Conservation (phyloP, 2,888 invertebrate species). For the Drosophila borealis region DNA sequence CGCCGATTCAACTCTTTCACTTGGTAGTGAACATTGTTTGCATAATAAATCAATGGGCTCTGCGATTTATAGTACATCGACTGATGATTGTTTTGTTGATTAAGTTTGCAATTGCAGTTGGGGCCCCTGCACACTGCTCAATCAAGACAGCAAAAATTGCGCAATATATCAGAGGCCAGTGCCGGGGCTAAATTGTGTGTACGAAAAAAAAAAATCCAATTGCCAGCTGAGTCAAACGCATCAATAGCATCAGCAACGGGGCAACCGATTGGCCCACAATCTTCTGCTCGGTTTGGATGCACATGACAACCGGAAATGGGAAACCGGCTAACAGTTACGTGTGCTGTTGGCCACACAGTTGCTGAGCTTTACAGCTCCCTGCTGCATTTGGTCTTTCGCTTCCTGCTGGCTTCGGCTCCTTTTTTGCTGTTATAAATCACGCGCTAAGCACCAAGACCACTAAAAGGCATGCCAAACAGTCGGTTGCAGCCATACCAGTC, state of each 20-base stretch:
- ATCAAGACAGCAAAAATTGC: slow-evolving; percentile 51
- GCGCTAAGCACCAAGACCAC: slow-evolving; percentile 76
- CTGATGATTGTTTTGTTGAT: slow-evolving; percentile 69
- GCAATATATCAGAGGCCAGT: slow-evolving; percentile 48
- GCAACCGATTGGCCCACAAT: slow-evolving; percentile 63
- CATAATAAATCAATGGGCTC: slow-evolving; percentile 70
- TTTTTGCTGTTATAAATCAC: slow-evolving; percentile 74
- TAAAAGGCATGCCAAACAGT: slow-evolving; percentile 68
- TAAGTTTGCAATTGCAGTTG: slow-evolving; percentile 60
- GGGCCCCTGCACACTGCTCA: slow-evolving; percentile 28
- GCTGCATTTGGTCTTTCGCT: slow-evolving; percentile 34
- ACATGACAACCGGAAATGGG: slow-evolving; percentile 78
- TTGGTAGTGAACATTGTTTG: slow-evolving; percentile 52
- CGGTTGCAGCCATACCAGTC: slow-evolving; percentile 31
- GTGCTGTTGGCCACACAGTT: slow-evolving; percentile 71
- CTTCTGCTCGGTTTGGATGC: slow-evolving; percentile 71
- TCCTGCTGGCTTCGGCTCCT: slow-evolving; percentile 41
- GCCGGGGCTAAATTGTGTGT: slow-evolving; percentile 40
- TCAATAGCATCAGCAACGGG: slow-evolving; percentile 17
- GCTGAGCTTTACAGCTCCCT: slow-evolving; percentile 34
- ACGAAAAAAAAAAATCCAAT: slow-evolving; percentile 36
- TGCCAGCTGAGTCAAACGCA: slow-evolving; percentile 38
- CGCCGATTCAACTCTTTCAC: slow-evolving; percentile 1
- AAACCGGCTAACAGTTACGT: slow-evolving; percentile 74
- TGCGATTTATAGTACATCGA: slow-evolving; percentile 35